A percentile compares a stretch with the other conserved stretches of the same genome.
phyloP scores from a whole-genome alignment of 2,888 invertebrate genomes.

The Xanthorhoe spadicearia region DNA sequence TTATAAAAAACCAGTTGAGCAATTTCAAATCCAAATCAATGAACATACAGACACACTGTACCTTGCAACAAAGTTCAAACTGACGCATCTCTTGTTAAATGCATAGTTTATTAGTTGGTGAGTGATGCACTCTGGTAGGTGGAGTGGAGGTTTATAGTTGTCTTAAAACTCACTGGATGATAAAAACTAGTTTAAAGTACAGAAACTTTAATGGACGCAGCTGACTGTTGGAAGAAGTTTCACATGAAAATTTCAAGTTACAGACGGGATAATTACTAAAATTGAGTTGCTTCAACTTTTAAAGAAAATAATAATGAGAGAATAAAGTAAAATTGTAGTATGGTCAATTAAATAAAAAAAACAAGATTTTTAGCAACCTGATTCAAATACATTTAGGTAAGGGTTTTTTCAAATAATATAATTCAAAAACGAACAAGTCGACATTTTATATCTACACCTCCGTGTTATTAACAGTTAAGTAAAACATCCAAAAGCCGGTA shows the following conservation, averaged over 20 bases:
- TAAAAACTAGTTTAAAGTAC: constrained; percentile 26
- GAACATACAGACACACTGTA: not conserved
- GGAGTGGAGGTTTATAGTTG: constrained; percentile 45
- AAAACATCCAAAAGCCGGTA: constrained; percentile 76
- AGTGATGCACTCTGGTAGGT: constrained; percentile 58
- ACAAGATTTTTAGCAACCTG: not conserved
- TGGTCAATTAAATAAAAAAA: not conserved
- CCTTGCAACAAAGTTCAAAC: not conserved
- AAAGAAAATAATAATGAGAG: not conserved
- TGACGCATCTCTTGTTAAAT: constrained; percentile 13
- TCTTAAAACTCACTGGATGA: constrained; percentile 28
- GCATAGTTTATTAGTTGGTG: constrained; percentile 62
- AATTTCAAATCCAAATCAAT: not conserved
- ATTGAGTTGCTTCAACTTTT: too few species aligned
- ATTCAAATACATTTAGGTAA: constrained; percentile 37
- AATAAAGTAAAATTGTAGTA: not conserved
- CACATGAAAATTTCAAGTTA: not conserved
- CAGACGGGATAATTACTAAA: not conserved
- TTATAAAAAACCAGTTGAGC: not conserved
- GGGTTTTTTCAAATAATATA: constrained; percentile 61
- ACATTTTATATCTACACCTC: constrained; percentile 72
- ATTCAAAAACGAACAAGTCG: constrained; percentile 62
- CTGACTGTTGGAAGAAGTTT: constrained; percentile 11
- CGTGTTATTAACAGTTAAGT: constrained; percentile 74
- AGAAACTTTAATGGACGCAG: constrained; percentile 22